A percentile compares a stretch with the other conserved stretches of the same genome.
Conservation (phyloP, 64 coral and sea anemone species). For the Montipora efflorescens region DNA sequence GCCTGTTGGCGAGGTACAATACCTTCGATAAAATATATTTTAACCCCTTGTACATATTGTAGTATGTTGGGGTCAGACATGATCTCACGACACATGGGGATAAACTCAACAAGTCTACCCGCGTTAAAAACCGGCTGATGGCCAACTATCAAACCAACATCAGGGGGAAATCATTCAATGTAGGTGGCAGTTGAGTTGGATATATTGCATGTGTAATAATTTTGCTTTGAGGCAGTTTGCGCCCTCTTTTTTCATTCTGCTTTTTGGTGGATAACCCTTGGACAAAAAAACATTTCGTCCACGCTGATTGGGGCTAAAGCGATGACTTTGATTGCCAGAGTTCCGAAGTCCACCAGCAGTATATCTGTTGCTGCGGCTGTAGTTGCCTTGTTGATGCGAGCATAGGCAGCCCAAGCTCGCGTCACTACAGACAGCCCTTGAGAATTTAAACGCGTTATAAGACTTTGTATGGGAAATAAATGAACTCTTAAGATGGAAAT, state of each 20-base stretch:
- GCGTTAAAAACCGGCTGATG: conserved; percentile 54
- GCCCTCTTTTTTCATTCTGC: conserved; percentile 7
- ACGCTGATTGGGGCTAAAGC: conserved; percentile 20
- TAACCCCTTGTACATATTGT: conserved; percentile 53
- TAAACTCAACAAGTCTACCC: conserved; percentile 59
- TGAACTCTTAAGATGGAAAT: no score
- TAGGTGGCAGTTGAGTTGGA: conserved; percentile 3
- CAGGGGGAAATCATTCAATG: neutral
- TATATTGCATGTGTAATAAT: conserved; percentile 12
- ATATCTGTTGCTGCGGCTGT: neutral
- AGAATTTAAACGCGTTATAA: no score
- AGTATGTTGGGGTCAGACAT: conserved; percentile 55
- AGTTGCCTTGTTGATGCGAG: neutral
- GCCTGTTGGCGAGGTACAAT: conserved; percentile 19
- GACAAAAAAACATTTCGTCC: conserved; percentile 65
- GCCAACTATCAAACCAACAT: conserved; percentile 53
- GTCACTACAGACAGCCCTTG: no score
- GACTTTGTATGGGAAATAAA: no score
- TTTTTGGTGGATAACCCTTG: conserved; percentile 25
- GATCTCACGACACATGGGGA: conserved; percentile 56
- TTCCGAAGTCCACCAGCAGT: conserved; percentile 1
- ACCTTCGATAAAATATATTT: conserved; percentile 56
- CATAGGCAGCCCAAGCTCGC: no score
- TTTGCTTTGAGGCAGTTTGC: conserved; percentile 2
- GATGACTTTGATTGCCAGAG: neutral